A percentile compares a stretch with the other conserved stretches of the same genome.
Conservation (phyloP, 2,113 vertebrate species). For the Cyanistes caeruleus region DNA sequence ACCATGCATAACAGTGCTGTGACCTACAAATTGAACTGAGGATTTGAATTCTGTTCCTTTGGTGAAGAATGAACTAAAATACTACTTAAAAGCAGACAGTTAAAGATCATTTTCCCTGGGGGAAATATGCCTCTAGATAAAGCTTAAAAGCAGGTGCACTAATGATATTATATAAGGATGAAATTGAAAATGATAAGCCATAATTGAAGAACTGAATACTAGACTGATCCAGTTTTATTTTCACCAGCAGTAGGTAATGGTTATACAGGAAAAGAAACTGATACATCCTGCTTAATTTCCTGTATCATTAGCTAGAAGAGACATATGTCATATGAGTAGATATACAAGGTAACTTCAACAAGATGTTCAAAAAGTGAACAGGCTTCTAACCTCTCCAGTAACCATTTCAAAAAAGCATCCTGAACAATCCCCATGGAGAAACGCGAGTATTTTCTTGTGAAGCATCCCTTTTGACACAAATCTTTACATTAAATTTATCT, state of each 20-base stretch:
- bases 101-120: neutral
- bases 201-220: neutral
- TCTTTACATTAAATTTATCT: neutral
- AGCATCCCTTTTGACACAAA: neutral
- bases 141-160: constrained; percentile 6
- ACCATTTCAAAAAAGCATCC: neutral
- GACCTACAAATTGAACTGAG: neutral
- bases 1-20: neutral
- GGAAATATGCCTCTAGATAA: neutral
- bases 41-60: neutral
- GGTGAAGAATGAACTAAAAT: neutral
- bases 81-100: neutral
- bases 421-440: neutral
- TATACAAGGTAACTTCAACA: neutral
- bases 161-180: neutral
- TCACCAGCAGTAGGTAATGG: neutral
- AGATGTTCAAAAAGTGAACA: neutral
- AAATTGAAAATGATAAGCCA: neutral
- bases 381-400: neutral
- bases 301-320: neutral
- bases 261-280: neutral
- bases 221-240: neutral
- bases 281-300: neutral
- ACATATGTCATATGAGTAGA: neutral
- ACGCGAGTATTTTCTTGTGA: neutral